Conservation (phyloP, 1,140 invertebrate species). For the Halesus radiatus region DNA sequence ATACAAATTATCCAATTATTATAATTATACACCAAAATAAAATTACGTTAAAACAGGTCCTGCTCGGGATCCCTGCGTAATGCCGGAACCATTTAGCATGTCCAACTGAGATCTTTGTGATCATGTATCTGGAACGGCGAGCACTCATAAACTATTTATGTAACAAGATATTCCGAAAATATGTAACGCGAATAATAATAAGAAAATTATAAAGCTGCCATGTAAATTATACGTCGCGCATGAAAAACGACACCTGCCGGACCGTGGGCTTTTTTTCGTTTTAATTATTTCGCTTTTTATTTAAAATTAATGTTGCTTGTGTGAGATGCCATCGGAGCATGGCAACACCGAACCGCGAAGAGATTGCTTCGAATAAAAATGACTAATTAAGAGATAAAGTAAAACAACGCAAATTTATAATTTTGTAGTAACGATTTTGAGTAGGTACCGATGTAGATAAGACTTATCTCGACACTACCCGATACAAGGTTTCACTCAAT, state of each 20-base stretch:
- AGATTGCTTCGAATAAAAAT: no score
- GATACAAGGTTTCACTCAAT: neutral
- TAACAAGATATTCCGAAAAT: no score
- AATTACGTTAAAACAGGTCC: no score
- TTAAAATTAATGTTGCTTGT: constrained; percentile 5
- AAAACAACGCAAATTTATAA: neutral
- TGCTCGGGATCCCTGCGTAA: no score
- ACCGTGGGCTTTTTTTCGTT: neutral
- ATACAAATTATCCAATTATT: no score
- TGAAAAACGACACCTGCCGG: neutral
- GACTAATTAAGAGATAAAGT: constrained; percentile 29
- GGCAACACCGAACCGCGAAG: constrained; percentile 23
- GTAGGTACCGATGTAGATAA: neutral
- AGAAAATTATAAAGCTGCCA: constrained; percentile 9
- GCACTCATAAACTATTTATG: no score
- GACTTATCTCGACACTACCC: neutral
- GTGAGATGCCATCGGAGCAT: constrained; percentile 18
- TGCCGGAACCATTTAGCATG: no score
- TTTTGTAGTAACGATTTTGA: neutral
- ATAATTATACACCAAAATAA: no score
- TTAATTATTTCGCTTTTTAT: constrained; percentile 24
- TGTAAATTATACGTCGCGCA: constrained; percentile 20
- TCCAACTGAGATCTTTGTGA: no score
- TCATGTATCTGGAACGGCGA: no score
- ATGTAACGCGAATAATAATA: neutral